Conservation (phyloP, 2,888 invertebrate genomes). For the Bursaphelenchus okinawaensis region DNA sequence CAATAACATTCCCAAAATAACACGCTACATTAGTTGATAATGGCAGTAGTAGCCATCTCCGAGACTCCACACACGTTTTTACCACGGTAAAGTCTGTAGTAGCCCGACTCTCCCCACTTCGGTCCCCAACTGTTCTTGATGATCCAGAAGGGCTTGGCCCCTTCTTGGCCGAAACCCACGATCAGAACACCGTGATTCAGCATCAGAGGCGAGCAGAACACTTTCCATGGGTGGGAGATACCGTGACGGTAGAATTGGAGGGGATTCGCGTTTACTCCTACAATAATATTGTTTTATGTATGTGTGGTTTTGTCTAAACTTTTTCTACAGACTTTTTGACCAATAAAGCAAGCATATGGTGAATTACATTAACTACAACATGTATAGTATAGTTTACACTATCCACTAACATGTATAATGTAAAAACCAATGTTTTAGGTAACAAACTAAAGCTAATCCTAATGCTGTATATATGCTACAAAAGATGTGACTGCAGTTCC, state of each 20-base stretch:
- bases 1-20: no score
- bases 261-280: slow-evolving; percentile 40
- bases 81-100: slow-evolving; percentile 75
- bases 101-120: slow-evolving; percentile 53
- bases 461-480: no score
- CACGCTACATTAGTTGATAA: not conserved
- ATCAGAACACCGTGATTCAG: slow-evolving; percentile 56
- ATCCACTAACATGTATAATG: no score
- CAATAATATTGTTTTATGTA: no score
- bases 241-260: slow-evolving; percentile 58
- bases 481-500: no score
- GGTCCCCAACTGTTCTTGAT: slow-evolving; percentile 55
- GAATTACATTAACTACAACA: no score
- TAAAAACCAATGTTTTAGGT: no score
- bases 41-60: slow-evolving; percentile 57
- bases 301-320: no score
- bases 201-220: slow-evolving; percentile 35
- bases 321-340: no score
- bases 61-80: slow-evolving; percentile 91
- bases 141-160: slow-evolving; percentile 55
- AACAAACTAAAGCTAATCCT: no score
- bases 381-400: no score
- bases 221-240: slow-evolving; percentile 54
- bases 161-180: slow-evolving; percentile 55
- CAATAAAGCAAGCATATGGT: no score